Evolutionary conservation across 1,140 invertebrate genomes (phyloP).

Genomic region (Euura saliciscinereae): DNA sequence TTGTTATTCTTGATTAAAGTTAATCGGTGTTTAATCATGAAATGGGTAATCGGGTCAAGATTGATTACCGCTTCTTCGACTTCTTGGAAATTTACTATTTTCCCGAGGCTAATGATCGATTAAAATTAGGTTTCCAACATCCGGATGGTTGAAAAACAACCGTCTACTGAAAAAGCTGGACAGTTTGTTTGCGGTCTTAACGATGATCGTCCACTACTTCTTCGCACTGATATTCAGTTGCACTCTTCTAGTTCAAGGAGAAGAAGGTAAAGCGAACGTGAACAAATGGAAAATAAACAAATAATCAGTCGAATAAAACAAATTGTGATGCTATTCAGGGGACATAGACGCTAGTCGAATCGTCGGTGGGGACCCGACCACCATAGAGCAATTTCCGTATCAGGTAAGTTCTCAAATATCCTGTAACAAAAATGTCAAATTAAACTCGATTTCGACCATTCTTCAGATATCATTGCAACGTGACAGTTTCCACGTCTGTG

Average conservation of each 20-base stretch:
- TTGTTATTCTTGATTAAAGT: no score
- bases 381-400: slow-evolving; percentile 46
- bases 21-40: no score
- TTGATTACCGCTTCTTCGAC: background rate
- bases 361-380: slow-evolving; percentile 41
- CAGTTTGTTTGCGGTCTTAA: slow-evolving; percentile 15
- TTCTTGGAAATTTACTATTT: slow-evolving; percentile 9
- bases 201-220: slow-evolving; percentile 14
- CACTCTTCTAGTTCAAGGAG: background rate
- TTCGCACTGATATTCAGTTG: background rate
- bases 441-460: background rate
- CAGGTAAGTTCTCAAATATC: slow-evolving; percentile 37
- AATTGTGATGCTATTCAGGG: background rate
- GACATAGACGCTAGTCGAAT: slow-evolving; percentile 34
- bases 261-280: no score
- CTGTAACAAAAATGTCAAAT: background rate
- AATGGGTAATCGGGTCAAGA: background rate
- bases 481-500: slow-evolving; percentile 53
- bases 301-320: no score
- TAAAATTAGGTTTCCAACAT: background rate
- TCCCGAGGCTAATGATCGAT: background rate
- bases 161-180: background rate
- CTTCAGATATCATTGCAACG: slow-evolving; percentile 42
- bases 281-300: no score
- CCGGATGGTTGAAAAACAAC: slow-evolving; percentile 32